Evolutionary conservation across 2,888 invertebrate species (phyloP).

Genomic region (Spisula subtruncata): DNA sequence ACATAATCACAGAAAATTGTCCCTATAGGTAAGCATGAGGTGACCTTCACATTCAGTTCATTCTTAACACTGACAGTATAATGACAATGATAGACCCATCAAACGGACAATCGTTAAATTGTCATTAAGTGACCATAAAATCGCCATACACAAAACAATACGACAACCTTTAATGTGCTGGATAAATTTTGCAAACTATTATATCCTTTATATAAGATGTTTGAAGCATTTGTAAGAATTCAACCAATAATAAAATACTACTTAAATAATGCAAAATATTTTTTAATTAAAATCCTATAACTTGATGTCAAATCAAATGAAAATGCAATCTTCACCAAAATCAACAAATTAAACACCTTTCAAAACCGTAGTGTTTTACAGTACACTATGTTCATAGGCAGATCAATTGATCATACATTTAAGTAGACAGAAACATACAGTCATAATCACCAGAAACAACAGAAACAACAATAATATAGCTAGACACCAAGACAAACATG

Average conservation of each 20-base stretch:
- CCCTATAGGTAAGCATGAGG: no score
- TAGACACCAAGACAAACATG: not conserved
- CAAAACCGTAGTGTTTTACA: not conserved
- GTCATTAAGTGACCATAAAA: not conserved
- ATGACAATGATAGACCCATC: not conserved
- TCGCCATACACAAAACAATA: no score
- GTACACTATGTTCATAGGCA: not conserved
- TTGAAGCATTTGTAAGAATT: no score
- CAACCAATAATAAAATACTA: not conserved
- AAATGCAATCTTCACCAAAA: not conserved
- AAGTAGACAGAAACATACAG: not conserved
- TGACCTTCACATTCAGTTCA: no score
- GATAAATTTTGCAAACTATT: no score
- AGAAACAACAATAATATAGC: not conserved
- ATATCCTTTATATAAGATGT: no score
- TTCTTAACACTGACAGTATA: not conserved
- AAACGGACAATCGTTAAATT: not conserved
- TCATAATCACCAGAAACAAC: not conserved
- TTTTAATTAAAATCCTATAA: not conserved
- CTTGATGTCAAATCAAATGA: not conserved
- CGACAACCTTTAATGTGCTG: no score
- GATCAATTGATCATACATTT: constrained; percentile 8
- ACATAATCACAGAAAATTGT: no score
- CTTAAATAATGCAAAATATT: no score
- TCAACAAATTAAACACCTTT: not conserved